Conservation (phyloP, 2,888 invertebrate species). For the Itoplectis maculator region DNA sequence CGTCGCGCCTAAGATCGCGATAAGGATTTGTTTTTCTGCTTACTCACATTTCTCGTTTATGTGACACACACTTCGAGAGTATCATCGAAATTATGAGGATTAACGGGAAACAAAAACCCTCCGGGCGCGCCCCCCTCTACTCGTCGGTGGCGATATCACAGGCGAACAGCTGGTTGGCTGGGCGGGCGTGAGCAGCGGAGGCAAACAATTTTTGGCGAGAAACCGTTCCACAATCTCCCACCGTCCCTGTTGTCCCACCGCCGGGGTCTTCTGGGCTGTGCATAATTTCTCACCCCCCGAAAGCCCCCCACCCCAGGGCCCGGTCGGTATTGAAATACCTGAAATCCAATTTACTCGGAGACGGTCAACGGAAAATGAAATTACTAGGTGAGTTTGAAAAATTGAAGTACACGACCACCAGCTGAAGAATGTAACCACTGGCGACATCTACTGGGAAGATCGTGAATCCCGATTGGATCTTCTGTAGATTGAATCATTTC, state of each 20-base stretch:
- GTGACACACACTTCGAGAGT: conserved; percentile 44
- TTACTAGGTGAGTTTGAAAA: too few relatives aligned
- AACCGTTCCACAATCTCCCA: not conserved
- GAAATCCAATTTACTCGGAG: too few relatives aligned
- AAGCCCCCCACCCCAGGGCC: too few relatives aligned
- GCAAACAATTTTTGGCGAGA: not conserved
- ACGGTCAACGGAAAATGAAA: too few relatives aligned
- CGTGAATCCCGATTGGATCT: too few relatives aligned
- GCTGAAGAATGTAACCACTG: too few relatives aligned
- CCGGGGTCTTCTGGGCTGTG: not conserved
- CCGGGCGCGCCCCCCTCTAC: not conserved
- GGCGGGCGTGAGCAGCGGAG: not conserved
- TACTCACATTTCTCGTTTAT: conserved; percentile 58
- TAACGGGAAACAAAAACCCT: not conserved
- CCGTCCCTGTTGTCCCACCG: not conserved
- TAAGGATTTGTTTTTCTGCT: conserved; percentile 28
- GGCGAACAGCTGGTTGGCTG: conserved; percentile 11
- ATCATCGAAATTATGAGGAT: conserved; percentile 18
- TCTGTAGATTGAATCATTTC: too few relatives aligned
- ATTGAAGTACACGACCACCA: too few relatives aligned
- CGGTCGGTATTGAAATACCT: too few relatives aligned
- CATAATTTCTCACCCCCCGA: too few relatives aligned
- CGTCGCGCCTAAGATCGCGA: not conserved
- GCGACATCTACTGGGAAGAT: too few relatives aligned
- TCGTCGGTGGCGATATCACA: not conserved